These are phyloP conservation scores for Chrysotoxum bicinctum DNA, from an alignment of 2,888 invertebrate species.

Conservation along the genomic window DNA sequence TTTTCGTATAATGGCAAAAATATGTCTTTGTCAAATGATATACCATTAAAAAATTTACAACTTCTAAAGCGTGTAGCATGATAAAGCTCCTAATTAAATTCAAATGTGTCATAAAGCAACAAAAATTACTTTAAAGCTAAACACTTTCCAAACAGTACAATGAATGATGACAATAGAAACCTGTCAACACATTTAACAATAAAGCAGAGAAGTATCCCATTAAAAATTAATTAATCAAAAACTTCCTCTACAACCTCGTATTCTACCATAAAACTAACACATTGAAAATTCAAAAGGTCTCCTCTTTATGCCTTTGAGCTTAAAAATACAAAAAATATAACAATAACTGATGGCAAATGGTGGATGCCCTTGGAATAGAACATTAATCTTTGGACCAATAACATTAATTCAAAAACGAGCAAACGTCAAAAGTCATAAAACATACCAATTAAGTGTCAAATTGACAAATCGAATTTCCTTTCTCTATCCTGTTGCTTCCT, in stretches of 20 bases:
- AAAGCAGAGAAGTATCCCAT: constrained; percentile 15
- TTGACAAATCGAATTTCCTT: constrained; percentile 65
- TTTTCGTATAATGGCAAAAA: background rate
- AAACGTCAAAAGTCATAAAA: constrained; percentile 66
- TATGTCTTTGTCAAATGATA: constrained; percentile 4
- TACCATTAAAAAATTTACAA: constrained; percentile 11
- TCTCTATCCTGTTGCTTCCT: constrained; percentile 21
- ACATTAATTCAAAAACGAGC: constrained; percentile 65
- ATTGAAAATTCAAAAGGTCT: constrained; percentile 27
- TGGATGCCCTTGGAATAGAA: background rate
- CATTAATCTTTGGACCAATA: constrained; percentile 64
- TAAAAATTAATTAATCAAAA: constrained; percentile 33
- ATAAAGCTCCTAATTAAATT: background rate
- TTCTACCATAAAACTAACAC: background rate
- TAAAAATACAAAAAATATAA: background rate
- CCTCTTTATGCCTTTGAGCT: background rate
- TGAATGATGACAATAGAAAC: constrained; percentile 17
- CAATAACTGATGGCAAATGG: background rate
- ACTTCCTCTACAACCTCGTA: background rate
- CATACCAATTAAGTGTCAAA: constrained; percentile 71
- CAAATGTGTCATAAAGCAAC: constrained; percentile 1
- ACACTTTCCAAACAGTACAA: background rate
- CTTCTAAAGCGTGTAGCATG: background rate
- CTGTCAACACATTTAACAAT: constrained; percentile 27
- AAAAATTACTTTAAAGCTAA: background rate